Base-by-base conservation (phyloP, 2,888 invertebrate genomes). In the Drosophila rellima region DNA sequence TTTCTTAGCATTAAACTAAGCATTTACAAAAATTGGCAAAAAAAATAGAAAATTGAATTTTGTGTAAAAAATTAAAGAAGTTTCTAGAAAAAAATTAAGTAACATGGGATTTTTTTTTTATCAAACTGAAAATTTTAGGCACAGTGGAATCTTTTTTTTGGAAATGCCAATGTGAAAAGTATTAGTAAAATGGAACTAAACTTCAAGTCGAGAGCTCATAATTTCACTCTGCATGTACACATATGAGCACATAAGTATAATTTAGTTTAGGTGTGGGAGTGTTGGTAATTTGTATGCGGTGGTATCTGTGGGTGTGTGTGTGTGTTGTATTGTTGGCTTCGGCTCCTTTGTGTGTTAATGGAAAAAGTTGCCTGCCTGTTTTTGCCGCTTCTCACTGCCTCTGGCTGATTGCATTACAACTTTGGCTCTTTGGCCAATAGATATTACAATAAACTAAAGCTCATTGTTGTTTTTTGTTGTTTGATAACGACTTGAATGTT, bases 351-450 rank as follows among this genome's bases (percentile, higher is more conserved):
- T 71, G 66, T 55, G 45, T 35, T 80, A 85, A 82, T 82, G 77
- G 74, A 74, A 82, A 82, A 82, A 80, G 80, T 80, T 80, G 52
- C 23, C 37, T 20, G 55, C 39, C 57, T 39, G 33, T 20, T 40
- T 44, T 50, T 65, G 7, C 37, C 18, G 40, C 45, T 39, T 55
- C 56, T 42, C 57, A 66, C 40, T 40, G 40, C 51, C 59, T 70
- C 44, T 44, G 63, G 65, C 57, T 68, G 85, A 80, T 80, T 80
- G 77, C 84, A 74, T 65, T 73, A 51, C 48, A 69, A 63, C 60
- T 56, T 84, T 59, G 51, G 18, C 13, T 51, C 48, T 40, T 67
- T 54, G 42, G 17, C 52, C 74, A 63, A 76, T 73, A 80, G 77
- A 70, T 76, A 70, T 63, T 59, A 69, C 68, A 74, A 77, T 83